Conservation (phyloP, 2,113 vertebrate species). For the Marcusenius ussheri region DNA sequence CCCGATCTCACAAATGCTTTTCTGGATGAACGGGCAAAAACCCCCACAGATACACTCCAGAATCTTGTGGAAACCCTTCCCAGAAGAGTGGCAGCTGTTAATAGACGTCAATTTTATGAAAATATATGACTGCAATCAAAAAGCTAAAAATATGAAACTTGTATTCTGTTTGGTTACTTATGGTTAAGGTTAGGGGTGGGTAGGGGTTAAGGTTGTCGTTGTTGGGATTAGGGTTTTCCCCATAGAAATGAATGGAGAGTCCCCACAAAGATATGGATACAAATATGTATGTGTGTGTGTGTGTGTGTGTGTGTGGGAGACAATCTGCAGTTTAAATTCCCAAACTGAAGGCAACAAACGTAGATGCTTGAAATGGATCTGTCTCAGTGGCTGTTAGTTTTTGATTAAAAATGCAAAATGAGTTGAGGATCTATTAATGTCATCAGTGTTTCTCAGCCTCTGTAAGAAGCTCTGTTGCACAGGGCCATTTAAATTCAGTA, state of each 20-base stretch:
- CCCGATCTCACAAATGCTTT: too few relatives aligned
- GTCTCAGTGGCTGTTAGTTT: neutral
- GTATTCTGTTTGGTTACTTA: neutral
- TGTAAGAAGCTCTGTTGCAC: neutral
- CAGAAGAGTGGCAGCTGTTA: too few relatives aligned
- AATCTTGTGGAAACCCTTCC: too few relatives aligned
- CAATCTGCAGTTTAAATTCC: neutral
- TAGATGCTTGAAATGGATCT: neutral
- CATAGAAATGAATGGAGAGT: too few relatives aligned
- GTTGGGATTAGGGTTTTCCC: too few relatives aligned
- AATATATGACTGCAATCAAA: neutral
- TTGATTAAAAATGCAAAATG: neutral
- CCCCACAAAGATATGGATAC: too few relatives aligned
- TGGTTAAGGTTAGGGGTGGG: neutral
- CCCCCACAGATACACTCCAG: too few relatives aligned
- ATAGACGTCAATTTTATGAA: too few relatives aligned
- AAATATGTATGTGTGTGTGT: neutral
- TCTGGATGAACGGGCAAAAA: too few relatives aligned
- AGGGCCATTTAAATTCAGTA: neutral
- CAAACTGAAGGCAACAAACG: neutral
- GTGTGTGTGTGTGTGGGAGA: neutral
- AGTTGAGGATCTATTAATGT: conserved; percentile 1
- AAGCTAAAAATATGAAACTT: neutral
- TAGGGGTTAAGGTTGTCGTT: too few relatives aligned
- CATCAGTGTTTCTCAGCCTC: neutral